Evolutionary conservation across 2,113 vertebrate species (phyloP), one percentile per base, ranked within the genome.

Genomic region (Chroicocephalus ridibundus): DNA sequence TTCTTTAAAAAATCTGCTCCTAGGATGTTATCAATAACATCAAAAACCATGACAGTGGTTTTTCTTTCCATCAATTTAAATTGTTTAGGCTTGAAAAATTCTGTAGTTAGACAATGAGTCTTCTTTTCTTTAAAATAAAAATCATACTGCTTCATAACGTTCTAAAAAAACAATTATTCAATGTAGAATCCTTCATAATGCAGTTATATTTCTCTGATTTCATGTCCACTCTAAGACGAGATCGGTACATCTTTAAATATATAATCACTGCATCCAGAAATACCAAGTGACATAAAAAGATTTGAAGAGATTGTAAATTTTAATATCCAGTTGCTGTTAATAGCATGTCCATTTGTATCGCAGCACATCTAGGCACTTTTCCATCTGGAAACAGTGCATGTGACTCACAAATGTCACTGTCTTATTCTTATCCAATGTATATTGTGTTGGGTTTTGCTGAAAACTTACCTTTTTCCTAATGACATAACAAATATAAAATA

Each of bases 281-380:
- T 85, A 82, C 52, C 17, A 68, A 62, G 77, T 87, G 91, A 76
- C 57, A 68, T 47, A 36, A 78, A 86, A 94, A 46, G 40, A 70
- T 71, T 44, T 51, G 40, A 92, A 72, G 61, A 84, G 36, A 60
- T 25, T 61, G 31, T 85, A 85, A 42, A 85, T 93, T 84, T 96
- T 91, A 93, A 87, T 87, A 89, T 86, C n/a, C 17, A 66, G 8
- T 82, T 90, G 40, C 88, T 84, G 55, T 88, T 95, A 94, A 89
- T 82, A 91, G 72, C 40, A 34, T 38, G 61, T 51, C 65, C 57
- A 14, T 86, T 92, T 93, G 34, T 88, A 90, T 88, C 16, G 4
- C n/a, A 79, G 69, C 57, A 52, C 13, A 52, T 86, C 16, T 54
- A 86, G 72, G 64, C 60, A 75, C 34, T 78, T 90, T 38, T 94